Percentiles rank a stretch among this genome's conserved stretches.
These are phyloP conservation scores for Sebastiscus tertius DNA, from an alignment of 2,797 vertebrate species.

Conservation along the genomic window DNA sequence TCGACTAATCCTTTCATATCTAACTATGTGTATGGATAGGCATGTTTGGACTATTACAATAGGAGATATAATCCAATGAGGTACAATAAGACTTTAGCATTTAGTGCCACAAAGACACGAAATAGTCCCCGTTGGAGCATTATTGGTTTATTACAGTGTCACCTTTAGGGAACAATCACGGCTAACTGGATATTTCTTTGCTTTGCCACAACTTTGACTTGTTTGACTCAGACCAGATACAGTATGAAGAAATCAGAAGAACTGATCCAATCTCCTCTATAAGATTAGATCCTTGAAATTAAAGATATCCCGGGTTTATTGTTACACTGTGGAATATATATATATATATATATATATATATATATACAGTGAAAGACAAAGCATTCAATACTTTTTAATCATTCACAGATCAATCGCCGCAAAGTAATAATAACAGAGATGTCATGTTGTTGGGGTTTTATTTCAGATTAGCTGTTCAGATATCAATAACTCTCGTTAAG, in stretches of 20 bases:
- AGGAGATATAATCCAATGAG: conserved; percentile 23
- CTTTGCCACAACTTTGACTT: conserved; percentile 9
- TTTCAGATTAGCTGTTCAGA: conserved; percentile 62
- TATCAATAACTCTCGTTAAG: conserved; percentile 56
- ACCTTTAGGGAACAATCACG: conserved; percentile 29
- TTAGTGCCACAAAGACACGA: conserved; percentile 41
- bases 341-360: not conserved
- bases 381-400: conserved; percentile 19
- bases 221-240: not conserved
- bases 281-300: not conserved
- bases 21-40: not conserved
- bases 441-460: conserved; percentile 44
- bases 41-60: not conserved
- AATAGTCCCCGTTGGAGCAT: conserved; percentile 28
- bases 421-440: conserved; percentile 47
- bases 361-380: not conserved
- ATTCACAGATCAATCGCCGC: conserved; percentile 14
- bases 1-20: not conserved
- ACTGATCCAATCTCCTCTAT: not conserved
- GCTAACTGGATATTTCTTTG: conserved; percentile 25
- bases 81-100: conserved; percentile 21
- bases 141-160: conserved; percentile 20
- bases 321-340: not conserved
- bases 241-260: not conserved
- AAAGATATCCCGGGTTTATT: not conserved